Base-by-base conservation (phyloP, 2,113 vertebrate genomes). In the Dipodomys stephensi region DNA sequence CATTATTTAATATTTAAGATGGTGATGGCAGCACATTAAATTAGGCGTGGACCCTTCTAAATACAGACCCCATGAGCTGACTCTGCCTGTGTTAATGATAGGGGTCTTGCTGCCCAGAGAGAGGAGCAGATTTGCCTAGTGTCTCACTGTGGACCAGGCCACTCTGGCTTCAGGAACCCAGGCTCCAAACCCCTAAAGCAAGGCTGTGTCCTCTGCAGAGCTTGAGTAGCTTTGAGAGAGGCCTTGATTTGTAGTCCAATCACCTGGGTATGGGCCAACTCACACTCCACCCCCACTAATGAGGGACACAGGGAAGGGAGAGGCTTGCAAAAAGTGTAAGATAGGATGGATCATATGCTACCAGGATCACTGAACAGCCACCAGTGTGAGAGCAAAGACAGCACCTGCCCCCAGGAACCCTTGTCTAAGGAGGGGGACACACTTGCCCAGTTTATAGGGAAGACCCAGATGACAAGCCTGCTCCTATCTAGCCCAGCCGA, bases 1-100 rank as follows among this genome's bases (percentile, higher is more conserved):
- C 64, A 28, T 68, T 7, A 60, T 5, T 88, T 25, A 39, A 82
- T 25, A 60, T 83, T 84, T 28, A 13, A 28, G 8, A 57, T 1
- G 23, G 79, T 0, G 0, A 30, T 49, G 49, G 72, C n/a, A 74
- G 65, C 30, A 12, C 9, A 23, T 39, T 67, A 71, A n/a, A 23
- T 2, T 4, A 10, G 32, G 35, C 0, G 10, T 0, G 4, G 35
- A 30, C 25, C 64, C 35, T 82, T 57, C 44, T 6, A 4, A 79
- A 72, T 25, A 60, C 30, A 16, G 0, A 1, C 1, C 46, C 67
- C 12, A 0, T 0, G 80, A 4, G 8, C n/a, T 1, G 13, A 6
- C 22, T 62, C 83, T 68, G 68, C 30, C 39, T 23, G 13, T n/a
- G 27, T 9, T 22, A 3, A 60, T 22, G 39, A 32, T 30, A 82